Evolutionary conservation across 2,113 vertebrate genomes (phyloP).

Genomic region (Grantiella picta): DNA sequence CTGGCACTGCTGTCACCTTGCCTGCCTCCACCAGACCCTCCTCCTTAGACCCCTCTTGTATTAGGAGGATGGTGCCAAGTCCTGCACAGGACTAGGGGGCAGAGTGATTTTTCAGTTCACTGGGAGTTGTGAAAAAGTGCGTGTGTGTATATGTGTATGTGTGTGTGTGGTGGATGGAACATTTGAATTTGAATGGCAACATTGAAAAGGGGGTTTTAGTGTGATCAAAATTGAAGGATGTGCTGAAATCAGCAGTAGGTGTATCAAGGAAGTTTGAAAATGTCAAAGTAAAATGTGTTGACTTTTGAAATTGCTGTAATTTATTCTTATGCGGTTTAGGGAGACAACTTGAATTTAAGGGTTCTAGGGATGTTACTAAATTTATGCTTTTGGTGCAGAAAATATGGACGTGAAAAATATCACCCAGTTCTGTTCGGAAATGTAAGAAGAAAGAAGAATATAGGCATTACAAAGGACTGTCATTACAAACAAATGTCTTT

Average conservation of each 20-base stretch:
- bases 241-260: neutral
- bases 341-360: neutral
- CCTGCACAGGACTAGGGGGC: neutral
- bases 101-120: neutral
- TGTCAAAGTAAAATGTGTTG: neutral
- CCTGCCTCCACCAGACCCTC: accelerated
- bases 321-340: neutral
- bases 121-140: neutral
- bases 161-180: neutral
- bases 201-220: neutral
- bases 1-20: neutral
- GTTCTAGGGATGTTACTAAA: neutral
- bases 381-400: neutral
- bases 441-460: neutral
- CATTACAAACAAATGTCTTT: neutral
- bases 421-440: neutral
- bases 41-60: neutral
- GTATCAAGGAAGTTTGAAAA: neutral
- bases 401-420: neutral
- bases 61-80: neutral
- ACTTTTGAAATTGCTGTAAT: neutral
- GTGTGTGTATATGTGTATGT: no score
- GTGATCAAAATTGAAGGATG: neutral
- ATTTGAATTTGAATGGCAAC: neutral
- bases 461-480: neutral